Percentiles rank a stretch among this genome's conserved stretches.
Evolutionary conservation across 2,888 invertebrate species (phyloP).

Genomic region (Muschampia plurimacula): DNA sequence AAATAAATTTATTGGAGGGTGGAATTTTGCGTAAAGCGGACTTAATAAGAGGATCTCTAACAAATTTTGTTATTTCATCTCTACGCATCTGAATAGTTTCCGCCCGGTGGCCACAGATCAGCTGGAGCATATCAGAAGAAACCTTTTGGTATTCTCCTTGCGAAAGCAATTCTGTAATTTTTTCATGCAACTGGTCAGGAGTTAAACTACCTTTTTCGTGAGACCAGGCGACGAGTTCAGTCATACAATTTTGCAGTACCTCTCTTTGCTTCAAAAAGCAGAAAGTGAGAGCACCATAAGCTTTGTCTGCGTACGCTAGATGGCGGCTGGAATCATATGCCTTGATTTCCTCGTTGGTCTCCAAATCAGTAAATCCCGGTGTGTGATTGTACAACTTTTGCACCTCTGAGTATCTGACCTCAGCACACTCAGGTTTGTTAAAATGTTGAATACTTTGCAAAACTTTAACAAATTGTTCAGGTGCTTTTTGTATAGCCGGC

Average conservation of each 20-base stretch:
- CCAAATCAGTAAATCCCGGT: constrained; percentile 2
- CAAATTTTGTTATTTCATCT: neutral
- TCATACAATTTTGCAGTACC: constrained; percentile 37
- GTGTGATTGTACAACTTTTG: neutral
- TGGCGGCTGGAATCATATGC: constrained; percentile 3
- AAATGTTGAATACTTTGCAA: neutral
- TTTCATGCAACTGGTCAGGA: neutral
- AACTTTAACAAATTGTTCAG: neutral
- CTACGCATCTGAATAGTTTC: constrained; percentile 23
- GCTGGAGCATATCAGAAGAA: constrained; percentile 15
- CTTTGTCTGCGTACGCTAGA: constrained; percentile 1
- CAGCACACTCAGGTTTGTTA: neutral
- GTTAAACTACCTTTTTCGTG: neutral
- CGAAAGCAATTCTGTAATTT: constrained; percentile 6
- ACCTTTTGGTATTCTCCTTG: constrained; percentile 16
- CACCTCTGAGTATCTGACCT: constrained; percentile 5
- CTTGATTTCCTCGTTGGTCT: neutral
- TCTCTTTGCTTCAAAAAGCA: constrained; percentile 4
- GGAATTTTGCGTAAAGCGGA: constrained; percentile 11
- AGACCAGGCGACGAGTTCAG: constrained; percentile 33
- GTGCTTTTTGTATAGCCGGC: neutral
- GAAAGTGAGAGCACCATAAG: constrained; percentile 3
- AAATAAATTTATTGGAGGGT: constrained; percentile 4
- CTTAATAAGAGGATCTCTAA: constrained; percentile 16
- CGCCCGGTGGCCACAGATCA: constrained; percentile 22